These are phyloP conservation scores for Paracyclopina nana DNA, from an alignment of 1,140 invertebrate species.

Conservation along the genomic window DNA sequence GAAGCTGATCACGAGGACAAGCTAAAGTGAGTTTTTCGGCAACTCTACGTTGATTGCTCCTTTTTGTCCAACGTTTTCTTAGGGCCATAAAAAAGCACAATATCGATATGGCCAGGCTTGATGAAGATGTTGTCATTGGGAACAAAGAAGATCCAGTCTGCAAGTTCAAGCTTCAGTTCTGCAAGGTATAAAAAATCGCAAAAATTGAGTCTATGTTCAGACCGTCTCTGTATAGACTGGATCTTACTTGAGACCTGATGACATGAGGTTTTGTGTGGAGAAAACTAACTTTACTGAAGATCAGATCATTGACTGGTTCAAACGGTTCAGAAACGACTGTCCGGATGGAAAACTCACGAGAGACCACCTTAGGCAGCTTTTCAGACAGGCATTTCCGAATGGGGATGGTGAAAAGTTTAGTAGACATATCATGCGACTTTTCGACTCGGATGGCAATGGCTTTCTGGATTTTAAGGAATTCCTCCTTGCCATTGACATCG, in stretches of 20 bases:
- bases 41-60: too few relatives aligned
- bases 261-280: conserved; percentile 12
- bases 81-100: conserved; percentile 9
- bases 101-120: not conserved
- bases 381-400: conserved; percentile 3
- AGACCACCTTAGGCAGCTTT: not conserved
- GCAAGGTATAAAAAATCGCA: too few relatives aligned
- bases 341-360: conserved; percentile 9
- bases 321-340: conserved; percentile 10
- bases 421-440: conserved; percentile 9
- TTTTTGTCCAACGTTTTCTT: too few relatives aligned
- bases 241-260: not conserved
- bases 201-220: too few relatives aligned
- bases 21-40: too few relatives aligned
- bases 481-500: conserved; percentile 13
- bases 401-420: conserved; percentile 9
- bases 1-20: conserved; percentile 1
- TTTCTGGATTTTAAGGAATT: conserved; percentile 17
- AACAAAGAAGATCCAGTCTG: not conserved
- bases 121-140: not conserved
- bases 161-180: conserved; percentile 7
- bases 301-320: conserved; percentile 9
- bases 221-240: not conserved
- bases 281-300: conserved; percentile 10
- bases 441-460: conserved; percentile 15